A percentile compares a stretch with the other conserved stretches of the same genome.
Conservation (phyloP, 2,888 invertebrate genomes). For the Archips xylosteana region DNA sequence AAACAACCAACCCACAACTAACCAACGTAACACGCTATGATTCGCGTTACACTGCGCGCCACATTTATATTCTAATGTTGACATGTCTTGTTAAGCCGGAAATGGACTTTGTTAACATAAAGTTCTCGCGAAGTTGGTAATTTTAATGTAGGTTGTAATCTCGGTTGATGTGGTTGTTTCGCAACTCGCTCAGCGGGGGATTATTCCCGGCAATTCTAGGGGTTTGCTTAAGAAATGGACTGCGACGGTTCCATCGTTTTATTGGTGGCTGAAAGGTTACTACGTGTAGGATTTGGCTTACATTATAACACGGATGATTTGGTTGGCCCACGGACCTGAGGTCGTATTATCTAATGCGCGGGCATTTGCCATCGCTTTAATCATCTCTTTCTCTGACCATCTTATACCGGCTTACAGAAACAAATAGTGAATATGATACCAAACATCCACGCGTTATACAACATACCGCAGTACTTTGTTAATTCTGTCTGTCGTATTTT, state of each 20-base stretch:
- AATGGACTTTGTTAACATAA: conserved; percentile 63
- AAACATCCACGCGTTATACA: too few species aligned
- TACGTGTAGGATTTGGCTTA: conserved; percentile 17
- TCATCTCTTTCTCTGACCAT: too few species aligned
- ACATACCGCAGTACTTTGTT: too few species aligned
- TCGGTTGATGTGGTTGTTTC: conserved; percentile 40
- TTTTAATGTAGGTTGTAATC: conserved; percentile 57
- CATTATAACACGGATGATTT: conserved; percentile 3
- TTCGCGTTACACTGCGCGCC: conserved; percentile 28
- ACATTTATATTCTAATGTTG: conserved; percentile 46
- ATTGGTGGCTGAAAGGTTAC: conserved; percentile 27
- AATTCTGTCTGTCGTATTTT: too few species aligned
- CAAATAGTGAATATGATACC: too few species aligned
- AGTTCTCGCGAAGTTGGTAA: conserved; percentile 63
- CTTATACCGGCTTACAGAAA: too few species aligned
- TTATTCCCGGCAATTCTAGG: conserved; percentile 36
- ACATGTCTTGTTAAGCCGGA: conserved; percentile 57
- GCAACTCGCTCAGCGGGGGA: conserved; percentile 32
- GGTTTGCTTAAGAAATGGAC: conserved; percentile 42
- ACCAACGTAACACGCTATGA: neutral
- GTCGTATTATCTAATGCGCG: too few species aligned
- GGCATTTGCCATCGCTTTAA: too few species aligned
- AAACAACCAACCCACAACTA: conserved; percentile 30
- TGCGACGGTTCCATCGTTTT: conserved; percentile 35
- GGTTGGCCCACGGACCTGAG: neutral